A percentile compares a stretch with the other conserved stretches of the same genome.
phyloP scores from a whole-genome alignment of 2,797 vertebrate species.

The Falco cherrug region DNA sequence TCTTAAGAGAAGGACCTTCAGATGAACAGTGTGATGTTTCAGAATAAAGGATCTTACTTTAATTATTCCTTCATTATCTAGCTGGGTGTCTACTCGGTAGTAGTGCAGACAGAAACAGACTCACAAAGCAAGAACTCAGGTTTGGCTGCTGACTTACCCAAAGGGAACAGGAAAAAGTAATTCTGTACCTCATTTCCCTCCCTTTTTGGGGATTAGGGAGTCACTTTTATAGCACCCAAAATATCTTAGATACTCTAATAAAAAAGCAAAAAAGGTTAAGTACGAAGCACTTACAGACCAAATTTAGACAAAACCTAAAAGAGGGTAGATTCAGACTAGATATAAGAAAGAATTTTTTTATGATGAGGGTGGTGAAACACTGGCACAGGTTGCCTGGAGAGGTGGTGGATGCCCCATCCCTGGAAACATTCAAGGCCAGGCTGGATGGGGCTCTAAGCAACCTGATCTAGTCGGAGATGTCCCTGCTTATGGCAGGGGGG shows the following conservation, averaged over 20 bases:
- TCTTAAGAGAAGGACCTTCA: slow-evolving; percentile 17
- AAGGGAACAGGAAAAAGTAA: not conserved
- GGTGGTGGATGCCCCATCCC: not conserved
- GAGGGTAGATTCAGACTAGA: not conserved
- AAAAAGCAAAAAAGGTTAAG: not conserved
- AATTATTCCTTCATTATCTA: not conserved
- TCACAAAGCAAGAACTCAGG: not conserved
- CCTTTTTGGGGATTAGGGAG: not conserved
- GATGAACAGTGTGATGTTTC: not conserved
- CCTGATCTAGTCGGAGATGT: fast-evolving
- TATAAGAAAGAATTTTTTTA: not conserved
- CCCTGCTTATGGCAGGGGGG: not conserved
- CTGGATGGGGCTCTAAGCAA: fast-evolving
- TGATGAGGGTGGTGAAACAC: not conserved
- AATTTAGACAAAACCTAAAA: not conserved
- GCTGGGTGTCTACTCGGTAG: not conserved
- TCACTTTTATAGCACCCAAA: not conserved
- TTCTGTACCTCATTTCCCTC: not conserved
- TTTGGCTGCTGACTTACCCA: not conserved
- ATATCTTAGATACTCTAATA: not conserved
- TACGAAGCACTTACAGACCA: not conserved
- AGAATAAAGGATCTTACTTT: not conserved
- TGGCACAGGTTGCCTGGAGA: not conserved
- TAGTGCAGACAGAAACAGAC: not conserved
- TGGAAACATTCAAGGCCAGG: not conserved